These are phyloP conservation scores for Papilio dardanus DNA, from an alignment of 1,140 invertebrate species.

Conservation along the genomic window DNA sequence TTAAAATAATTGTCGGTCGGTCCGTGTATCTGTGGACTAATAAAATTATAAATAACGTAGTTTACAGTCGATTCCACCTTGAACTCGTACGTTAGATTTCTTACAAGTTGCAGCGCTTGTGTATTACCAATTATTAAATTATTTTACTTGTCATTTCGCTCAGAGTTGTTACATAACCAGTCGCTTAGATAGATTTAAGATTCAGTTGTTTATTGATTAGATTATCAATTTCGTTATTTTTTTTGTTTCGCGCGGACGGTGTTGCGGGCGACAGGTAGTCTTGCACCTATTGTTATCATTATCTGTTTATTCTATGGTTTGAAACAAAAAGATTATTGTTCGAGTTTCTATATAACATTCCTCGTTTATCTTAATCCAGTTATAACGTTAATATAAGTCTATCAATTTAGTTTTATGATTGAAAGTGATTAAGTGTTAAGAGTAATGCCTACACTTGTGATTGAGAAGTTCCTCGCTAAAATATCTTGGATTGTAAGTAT, in stretches of 20 bases:
- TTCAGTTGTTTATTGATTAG: background rate
- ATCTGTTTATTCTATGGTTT: background rate
- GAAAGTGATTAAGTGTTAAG: conserved; percentile 23
- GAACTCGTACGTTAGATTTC: background rate
- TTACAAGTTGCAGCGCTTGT: background rate
- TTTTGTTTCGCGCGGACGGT: too few species aligned
- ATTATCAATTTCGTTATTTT: too few species aligned
- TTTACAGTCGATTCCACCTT: background rate
- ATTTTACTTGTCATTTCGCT: background rate
- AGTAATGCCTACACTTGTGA: conserved; percentile 57
- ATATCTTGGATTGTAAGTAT: conserved; percentile 57
- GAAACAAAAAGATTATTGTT: conserved; percentile 23
- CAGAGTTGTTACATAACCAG: too few species aligned
- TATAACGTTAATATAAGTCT: background rate
- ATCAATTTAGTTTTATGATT: background rate
- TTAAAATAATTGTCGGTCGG: background rate
- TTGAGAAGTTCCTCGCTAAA: conserved; percentile 57
- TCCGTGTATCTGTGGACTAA: conserved; percentile 12
- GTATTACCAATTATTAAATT: background rate
- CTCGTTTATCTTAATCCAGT: conserved; percentile 1
- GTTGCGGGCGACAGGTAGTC: background rate
- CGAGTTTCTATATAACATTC: conserved; percentile 11
- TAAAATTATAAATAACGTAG: conserved; percentile 20
- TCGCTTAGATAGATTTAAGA: background rate
- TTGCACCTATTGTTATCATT: background rate